A percentile compares a stretch with the other conserved stretches of the same genome.
Conservation (phyloP, 2,797 vertebrate species). For the Cossypha dichroa region DNA sequence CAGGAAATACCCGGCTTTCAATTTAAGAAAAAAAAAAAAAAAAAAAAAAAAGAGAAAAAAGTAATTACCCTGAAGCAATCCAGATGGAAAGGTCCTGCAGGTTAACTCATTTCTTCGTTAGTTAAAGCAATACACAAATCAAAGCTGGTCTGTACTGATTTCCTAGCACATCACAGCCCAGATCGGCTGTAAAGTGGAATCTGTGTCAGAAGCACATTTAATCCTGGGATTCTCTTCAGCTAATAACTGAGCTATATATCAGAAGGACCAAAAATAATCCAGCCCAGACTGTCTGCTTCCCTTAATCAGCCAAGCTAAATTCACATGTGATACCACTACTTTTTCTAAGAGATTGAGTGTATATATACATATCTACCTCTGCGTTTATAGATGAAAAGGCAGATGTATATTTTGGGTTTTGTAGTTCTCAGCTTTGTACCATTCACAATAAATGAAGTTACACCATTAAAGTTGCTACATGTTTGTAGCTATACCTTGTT, state of each 20-base stretch:
- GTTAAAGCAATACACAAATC: neutral
- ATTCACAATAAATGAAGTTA: neutral
- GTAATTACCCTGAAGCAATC: neutral
- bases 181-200: neutral
- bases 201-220: constrained; percentile 53
- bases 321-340: neutral
- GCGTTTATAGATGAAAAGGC: neutral
- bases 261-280: constrained; percentile 33
- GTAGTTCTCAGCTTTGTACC: neutral
- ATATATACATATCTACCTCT: too few species aligned
- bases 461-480: neutral
- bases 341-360: neutral
- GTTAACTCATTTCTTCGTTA: constrained; percentile 1
- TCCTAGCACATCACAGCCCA: neutral
- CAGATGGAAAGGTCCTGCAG: neutral
- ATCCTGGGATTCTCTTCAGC: constrained; percentile 45
- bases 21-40: neutral
- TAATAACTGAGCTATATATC: neutral
- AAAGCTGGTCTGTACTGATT: neutral
- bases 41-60: neutral
- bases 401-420: neutral
- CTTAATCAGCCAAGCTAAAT: neutral
- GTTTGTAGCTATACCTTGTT: neutral
- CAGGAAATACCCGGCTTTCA: neutral
- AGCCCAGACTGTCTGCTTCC: neutral